Base-by-base conservation (phyloP, 2,113 vertebrate species). In the Plotosus lineatus region DNA sequence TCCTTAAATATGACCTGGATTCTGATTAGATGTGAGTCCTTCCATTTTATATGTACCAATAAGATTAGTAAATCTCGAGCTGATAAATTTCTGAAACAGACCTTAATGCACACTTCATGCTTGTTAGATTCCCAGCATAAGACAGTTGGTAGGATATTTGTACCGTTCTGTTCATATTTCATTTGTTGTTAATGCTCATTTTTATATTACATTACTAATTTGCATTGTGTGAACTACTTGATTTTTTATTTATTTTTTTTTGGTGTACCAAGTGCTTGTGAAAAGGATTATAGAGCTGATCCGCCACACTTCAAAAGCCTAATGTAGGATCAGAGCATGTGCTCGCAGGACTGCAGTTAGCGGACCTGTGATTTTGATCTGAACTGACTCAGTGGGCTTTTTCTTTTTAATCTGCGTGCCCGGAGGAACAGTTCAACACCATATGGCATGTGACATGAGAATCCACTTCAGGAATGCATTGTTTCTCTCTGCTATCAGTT, bases 221-320 rank as follows among this genome's bases (percentile, higher is more conserved):
- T 61, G 21, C 66, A 33, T 51, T 51, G 58, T 73, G 36, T 80
- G 48, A 72, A 50, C 82, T 83, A 81, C n/a, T 69, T 31, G 65
- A 44, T 40, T 75, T 68, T 74, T 87, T 80, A n/a, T n/a, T n/a
- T n/a, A n/a, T n/a, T 61, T 58, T 68, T 69, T 84, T 81, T 63
- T 4, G 42, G 65, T 82, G 86, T 40, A 79, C 77, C 83, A 76
- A 83, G 46, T 56, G 80, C 31, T 38, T 72, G 61, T 69, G 79
- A 80, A 83, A 80, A 28, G 80, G 86, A 85, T 89, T 84, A 84
- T 79, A 73, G 78, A 83, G 75, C 77, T 86, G 85, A 85, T 81
- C 79, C 14, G 58, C 40, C 83, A 82, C 84, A 85, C 88, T 88
- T 88, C 86, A 86, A 87, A 89, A 78, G 80, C 81, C 82, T 51